Evolutionary conservation across 2,888 invertebrate species (phyloP).

Genomic region (Epistrophe eligans): DNA sequence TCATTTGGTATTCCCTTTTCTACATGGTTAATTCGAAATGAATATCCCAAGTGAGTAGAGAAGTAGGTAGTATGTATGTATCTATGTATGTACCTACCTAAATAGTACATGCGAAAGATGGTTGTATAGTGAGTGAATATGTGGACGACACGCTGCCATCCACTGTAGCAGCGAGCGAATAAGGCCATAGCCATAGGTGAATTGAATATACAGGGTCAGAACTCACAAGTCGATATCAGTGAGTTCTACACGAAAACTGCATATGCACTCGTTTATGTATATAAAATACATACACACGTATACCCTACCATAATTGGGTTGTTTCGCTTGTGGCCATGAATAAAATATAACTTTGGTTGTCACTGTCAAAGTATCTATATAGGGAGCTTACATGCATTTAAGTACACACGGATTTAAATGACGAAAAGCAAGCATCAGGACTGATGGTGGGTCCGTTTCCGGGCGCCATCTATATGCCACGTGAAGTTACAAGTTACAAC

Average conservation of each 20-base stretch:
- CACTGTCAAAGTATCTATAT: slow-evolving; percentile 57
- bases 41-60: slow-evolving; percentile 50
- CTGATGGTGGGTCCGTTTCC: background rate
- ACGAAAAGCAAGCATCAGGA: slow-evolving; percentile 4
- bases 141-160: slow-evolving; percentile 12
- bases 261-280: background rate
- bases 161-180: background rate
- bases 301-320: slow-evolving; percentile 69
- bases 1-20: slow-evolving; percentile 73
- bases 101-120: background rate
- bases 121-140: slow-evolving; percentile 16
- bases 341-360: slow-evolving; percentile 73
- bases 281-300: background rate
- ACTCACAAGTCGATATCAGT: slow-evolving; percentile 63
- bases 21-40: slow-evolving; percentile 69
- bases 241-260: slow-evolving; percentile 32
- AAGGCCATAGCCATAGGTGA: slow-evolving; percentile 49
- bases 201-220: slow-evolving; percentile 42
- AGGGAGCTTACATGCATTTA: slow-evolving; percentile 70
- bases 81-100: too few relatives aligned
- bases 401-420: slow-evolving; percentile 52
- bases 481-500: background rate
- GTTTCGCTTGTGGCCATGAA: slow-evolving; percentile 75
- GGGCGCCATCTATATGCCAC: slow-evolving; percentile 14
- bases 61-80: background rate